Conservation (phyloP, 2,797 vertebrate species). For the Rhinogobio ventralis region DNA sequence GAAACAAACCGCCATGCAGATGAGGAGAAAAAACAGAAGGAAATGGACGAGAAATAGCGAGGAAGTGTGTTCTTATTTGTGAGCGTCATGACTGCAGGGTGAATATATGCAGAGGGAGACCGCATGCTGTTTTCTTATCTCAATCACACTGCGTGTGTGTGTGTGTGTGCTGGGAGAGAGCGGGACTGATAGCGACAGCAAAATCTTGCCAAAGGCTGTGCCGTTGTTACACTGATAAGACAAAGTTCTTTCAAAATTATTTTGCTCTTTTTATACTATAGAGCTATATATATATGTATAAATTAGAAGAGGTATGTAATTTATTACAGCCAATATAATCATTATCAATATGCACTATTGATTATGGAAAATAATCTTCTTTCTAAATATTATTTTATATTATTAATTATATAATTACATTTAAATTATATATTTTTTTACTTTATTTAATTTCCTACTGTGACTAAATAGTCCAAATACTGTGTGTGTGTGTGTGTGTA, state of each 20-base stretch:
- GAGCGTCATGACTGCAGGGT: slow-evolving; percentile 52
- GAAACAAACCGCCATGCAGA: neutral
- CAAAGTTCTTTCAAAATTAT: slow-evolving; percentile 32
- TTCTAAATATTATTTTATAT: neutral
- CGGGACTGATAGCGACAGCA: slow-evolving; percentile 40
- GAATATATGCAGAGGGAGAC: slow-evolving; percentile 45
- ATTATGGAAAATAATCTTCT: neutral
- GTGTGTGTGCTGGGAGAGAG: slow-evolving; percentile 11
- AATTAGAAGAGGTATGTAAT: neutral
- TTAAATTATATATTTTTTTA: no score
- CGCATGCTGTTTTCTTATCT: slow-evolving; percentile 59
- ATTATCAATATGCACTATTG: neutral
- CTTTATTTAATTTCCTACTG: neutral
- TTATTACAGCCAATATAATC: neutral
- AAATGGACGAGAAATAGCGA: neutral
- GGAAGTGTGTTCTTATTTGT: slow-evolving; percentile 36
- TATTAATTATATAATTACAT: neutral
- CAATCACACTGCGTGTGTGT: slow-evolving; percentile 58
- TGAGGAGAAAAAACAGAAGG: neutral
- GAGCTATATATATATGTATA: neutral
- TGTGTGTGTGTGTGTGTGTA: no score
- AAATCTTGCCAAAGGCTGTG: slow-evolving; percentile 52
- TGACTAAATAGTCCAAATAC: neutral
- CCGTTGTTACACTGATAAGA: slow-evolving; percentile 50
- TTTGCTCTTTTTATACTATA: slow-evolving; percentile 13